Evolutionary conservation across 30 jellyfish, hydroid and myxozoan species (phyloP).

Genomic region (Aurelia sp.): DNA sequence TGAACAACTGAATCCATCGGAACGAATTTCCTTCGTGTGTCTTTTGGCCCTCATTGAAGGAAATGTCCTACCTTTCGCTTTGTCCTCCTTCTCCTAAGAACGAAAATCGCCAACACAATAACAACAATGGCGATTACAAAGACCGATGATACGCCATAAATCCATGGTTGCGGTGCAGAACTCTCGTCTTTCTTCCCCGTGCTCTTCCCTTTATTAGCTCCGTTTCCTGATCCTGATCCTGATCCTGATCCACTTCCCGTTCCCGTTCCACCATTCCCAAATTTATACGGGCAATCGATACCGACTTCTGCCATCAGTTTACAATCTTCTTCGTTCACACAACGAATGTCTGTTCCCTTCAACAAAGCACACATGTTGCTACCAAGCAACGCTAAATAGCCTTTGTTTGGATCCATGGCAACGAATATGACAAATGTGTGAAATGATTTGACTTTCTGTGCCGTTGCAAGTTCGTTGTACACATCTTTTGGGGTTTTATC

Average conservation of each 20-base stretch:
- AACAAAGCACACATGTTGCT: conserved; percentile 62
- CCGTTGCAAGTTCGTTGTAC: conserved; percentile 63
- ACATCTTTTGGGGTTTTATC: conserved; percentile 66
- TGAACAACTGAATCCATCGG: background rate
- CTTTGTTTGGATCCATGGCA: conserved; percentile 62
- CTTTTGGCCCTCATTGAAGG: background rate
- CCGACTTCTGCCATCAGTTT: conserved; percentile 50
- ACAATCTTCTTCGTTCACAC: conserved; percentile 81
- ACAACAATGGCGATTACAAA: conserved; percentile 10
- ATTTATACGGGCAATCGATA: conserved; percentile 63
- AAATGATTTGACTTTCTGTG: conserved; percentile 17
- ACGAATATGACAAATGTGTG: conserved; percentile 67
- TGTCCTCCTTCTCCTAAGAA: conserved; percentile 28
- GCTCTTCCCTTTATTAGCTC: conserved; percentile 22
- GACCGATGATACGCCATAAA: conserved; percentile 35
- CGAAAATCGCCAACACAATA: conserved; percentile 20
- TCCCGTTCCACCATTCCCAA: background rate
- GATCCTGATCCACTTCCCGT: background rate
- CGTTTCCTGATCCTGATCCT: conserved; percentile 5
- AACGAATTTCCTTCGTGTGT: too few relatives aligned
- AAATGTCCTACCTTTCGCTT: conserved; percentile 42
- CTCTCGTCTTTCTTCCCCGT: background rate
- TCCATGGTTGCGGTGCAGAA: conserved; percentile 51
- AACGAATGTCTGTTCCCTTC: conserved; percentile 61
- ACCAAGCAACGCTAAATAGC: conserved; percentile 37